phyloP scores from a whole-genome alignment of 2,888 invertebrate species.

The Xestoiulus laeticollis region DNA sequence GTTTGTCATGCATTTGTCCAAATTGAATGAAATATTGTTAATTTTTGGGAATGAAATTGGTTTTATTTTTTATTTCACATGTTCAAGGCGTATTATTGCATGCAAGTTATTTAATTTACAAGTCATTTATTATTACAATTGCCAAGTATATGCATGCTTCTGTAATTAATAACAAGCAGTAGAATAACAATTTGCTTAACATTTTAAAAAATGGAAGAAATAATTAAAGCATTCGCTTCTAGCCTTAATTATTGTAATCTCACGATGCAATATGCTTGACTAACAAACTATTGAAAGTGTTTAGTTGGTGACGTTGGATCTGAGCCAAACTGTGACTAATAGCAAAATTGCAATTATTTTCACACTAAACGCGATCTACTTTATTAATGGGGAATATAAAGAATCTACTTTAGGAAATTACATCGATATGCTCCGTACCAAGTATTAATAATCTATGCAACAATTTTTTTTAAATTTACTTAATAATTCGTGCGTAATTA shows the following conservation, averaged over 20 bases:
- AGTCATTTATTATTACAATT: not conserved
- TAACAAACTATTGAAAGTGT: not conserved
- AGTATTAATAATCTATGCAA: not conserved
- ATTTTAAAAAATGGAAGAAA: not conserved
- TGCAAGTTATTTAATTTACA: not conserved
- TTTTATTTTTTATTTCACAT: no score
- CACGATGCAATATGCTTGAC: not conserved
- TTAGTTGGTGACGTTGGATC: not conserved
- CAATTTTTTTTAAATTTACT: not conserved
- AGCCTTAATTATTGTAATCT: not conserved
- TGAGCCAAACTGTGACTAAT: not conserved
- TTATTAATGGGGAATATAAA: constrained; percentile 10
- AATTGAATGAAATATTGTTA: no score
- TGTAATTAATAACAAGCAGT: not conserved
- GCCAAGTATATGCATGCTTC: not conserved
- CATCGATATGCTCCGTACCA: not conserved
- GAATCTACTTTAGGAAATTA: constrained; percentile 10
- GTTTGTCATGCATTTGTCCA: no score
- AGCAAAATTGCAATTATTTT: not conserved
- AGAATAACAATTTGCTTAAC: not conserved
- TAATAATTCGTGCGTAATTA: constrained; percentile 9
- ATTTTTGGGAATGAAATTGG: no score
- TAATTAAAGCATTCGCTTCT: not conserved
- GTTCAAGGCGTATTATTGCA: not conserved
- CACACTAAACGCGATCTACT: not conserved